These are phyloP conservation scores for Clepsis dumicolana DNA, from an alignment of 2,888 invertebrate species.

Conservation along the genomic window DNA sequence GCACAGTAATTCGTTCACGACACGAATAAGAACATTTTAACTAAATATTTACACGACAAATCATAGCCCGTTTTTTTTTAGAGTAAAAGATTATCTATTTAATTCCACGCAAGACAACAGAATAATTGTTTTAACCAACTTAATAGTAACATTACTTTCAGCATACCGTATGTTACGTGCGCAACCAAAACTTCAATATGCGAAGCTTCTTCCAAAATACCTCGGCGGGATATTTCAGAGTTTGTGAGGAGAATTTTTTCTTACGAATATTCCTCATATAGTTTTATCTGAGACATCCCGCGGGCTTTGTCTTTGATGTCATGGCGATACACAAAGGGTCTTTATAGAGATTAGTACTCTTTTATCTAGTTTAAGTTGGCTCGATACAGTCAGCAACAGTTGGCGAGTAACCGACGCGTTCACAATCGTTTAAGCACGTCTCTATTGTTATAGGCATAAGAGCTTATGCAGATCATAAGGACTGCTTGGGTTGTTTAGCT, in stretches of 20 bases:
- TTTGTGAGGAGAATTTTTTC: constrained; percentile 1
- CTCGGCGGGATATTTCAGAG: not conserved
- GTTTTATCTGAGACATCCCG: constrained; percentile 32
- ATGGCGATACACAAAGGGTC: constrained; percentile 35
- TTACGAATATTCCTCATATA: constrained; percentile 16
- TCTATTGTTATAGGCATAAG: too few species aligned
- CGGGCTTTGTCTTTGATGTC: constrained; percentile 42
- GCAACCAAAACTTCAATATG: not conserved
- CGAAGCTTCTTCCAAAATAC: not conserved
- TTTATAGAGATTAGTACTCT: constrained; percentile 32
- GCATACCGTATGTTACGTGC: not conserved
- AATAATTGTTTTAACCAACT: too few species aligned
- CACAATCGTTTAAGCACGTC: too few species aligned
- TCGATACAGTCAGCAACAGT: not conserved
- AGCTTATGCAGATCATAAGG: too few species aligned
- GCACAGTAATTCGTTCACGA: too few species aligned
- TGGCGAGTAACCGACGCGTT: too few species aligned
- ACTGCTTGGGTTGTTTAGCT: too few species aligned
- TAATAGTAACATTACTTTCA: not conserved
- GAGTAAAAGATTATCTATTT: too few species aligned
- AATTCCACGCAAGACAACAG: too few species aligned
- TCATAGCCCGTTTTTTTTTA: too few species aligned
- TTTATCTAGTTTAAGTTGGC: constrained; percentile 18
- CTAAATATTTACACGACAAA: too few species aligned
- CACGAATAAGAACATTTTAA: too few species aligned